Evolutionary conservation across 2,797 vertebrate genomes (phyloP).

Genomic region (Harpagifer antarcticus): DNA sequence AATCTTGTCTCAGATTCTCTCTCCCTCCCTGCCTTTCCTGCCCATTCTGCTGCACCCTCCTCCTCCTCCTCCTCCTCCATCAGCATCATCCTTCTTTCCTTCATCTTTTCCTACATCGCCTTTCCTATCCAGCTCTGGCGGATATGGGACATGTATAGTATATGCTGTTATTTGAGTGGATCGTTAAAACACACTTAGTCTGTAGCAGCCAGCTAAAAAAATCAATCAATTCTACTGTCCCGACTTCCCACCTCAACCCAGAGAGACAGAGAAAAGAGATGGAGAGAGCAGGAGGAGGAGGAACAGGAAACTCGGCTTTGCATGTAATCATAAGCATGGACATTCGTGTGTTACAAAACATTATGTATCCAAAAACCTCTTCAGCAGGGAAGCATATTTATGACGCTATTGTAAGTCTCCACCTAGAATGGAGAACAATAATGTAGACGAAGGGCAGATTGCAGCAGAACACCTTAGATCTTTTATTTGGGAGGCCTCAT

Average conservation of each 20-base stretch:
- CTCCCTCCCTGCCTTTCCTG: slow-evolving; percentile 32
- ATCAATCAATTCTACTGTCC: slow-evolving; percentile 38
- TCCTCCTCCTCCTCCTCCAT: slow-evolving; percentile 23
- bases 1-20: slow-evolving; percentile 52
- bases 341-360: slow-evolving; percentile 11
- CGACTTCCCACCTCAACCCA: slow-evolving; percentile 46
- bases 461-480: not conserved
- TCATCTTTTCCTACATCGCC: slow-evolving; percentile 20
- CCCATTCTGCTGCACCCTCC: slow-evolving; percentile 44
- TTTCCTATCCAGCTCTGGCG: not conserved
- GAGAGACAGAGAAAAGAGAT: slow-evolving; percentile 12
- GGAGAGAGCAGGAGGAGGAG: not conserved
- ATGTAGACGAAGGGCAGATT: not conserved
- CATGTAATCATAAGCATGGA: slow-evolving; percentile 12
- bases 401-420: not conserved
- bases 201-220: slow-evolving; percentile 12
- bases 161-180: slow-evolving; percentile 30
- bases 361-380: slow-evolving; percentile 24
- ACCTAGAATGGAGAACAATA: not conserved
- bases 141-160: slow-evolving; percentile 42
- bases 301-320: not conserved
- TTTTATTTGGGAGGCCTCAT: too few species aligned
- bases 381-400: slow-evolving; percentile 10
- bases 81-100: slow-evolving; percentile 23
- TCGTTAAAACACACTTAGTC: slow-evolving; percentile 61